Evolutionary conservation across 2,888 invertebrate genomes (phyloP), one percentile per base, ranked within the genome.

Genomic region (Cephus nigrinus): DNA sequence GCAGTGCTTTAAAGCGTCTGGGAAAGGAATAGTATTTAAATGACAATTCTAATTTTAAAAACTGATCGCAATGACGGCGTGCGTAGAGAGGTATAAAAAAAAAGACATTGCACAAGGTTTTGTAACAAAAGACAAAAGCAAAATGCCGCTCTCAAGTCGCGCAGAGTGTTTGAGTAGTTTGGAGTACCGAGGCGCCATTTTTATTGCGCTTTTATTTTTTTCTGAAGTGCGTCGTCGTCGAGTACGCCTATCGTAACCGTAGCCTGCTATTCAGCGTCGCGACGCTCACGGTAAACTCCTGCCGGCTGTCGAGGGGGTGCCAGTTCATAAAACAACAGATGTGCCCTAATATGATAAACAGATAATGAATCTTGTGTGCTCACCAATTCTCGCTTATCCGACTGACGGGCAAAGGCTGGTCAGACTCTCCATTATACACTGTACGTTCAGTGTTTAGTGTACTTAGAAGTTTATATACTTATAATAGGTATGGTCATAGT

Each of bases 311-410:
- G 71, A 23, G 69, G 32, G 30, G 30, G 73, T 72, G 73, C 32
- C 55, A 76, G 78, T 79, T 84, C 76, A 81, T 82, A 81, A 83
- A 85, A 81, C 81, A 84, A 83, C 86, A 84, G 83, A 84, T 85
- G 84, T 78, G 82, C 80, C 76, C 78, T 76, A 76, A 77, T 77
- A 76, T 80, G 84, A 86, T 84, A 85, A 86, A 79, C 75, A 83
- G 84, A 83, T 85, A 83, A 84, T 78, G 78, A 76, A 79, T 75
- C 71, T 76, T 68, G 81, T 80, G 75, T 83, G 79, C 80, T 80
- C 74, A 74, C 73, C 78, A 80, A 83, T 84, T 81, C 81, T 83
- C 77, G 77, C 78, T 84, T 85, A 83, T 84, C 79, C 79, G 76
- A 55, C 23, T 55, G 55, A 55, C 55, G 23, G 55, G 55, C 55